A percentile compares a stretch with the other conserved stretches of the same genome.
phyloP scores from a whole-genome alignment of 2,113 vertebrate genomes.

The Sakesphorus luctuosus region DNA sequence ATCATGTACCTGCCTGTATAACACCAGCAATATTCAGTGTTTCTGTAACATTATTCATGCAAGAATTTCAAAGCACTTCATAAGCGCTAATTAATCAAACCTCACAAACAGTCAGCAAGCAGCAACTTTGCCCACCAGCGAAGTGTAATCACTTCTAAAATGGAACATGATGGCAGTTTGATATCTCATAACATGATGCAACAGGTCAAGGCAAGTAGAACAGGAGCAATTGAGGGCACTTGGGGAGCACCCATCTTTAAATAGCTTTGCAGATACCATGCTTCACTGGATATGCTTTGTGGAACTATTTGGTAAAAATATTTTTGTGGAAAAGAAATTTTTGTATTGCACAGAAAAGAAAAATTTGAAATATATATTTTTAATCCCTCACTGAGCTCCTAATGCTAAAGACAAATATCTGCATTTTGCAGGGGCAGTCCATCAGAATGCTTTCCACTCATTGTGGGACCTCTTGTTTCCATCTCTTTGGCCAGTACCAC shows the following conservation, averaged over 20 bases:
- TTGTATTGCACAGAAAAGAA: background rate
- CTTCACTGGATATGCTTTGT: background rate
- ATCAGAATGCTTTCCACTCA: background rate
- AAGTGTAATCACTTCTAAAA: background rate
- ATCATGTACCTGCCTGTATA: conserved; percentile 60
- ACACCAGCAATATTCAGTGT: conserved; percentile 16
- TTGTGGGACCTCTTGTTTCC: background rate
- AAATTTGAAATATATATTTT: background rate
- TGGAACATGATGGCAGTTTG: conserved; percentile 58
- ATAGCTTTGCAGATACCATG: background rate
- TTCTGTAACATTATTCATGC: conserved; percentile 52
- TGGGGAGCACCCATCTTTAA: background rate
- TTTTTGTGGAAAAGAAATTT: background rate
- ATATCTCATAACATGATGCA: background rate
- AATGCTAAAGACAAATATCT: background rate
- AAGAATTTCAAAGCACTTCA: conserved; percentile 65
- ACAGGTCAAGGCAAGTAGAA: conserved; percentile 56
- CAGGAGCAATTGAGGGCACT: conserved; percentile 49
- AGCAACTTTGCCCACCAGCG: conserved; percentile 59
- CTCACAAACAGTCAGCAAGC: conserved; percentile 44
- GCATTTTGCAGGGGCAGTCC: background rate
- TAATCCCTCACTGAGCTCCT: background rate
- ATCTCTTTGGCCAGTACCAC: background rate
- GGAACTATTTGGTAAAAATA: background rate
- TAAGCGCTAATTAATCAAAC: conserved; percentile 65